Base-by-base conservation (phyloP, 2,113 vertebrate genomes). In the Malurus melanocephalus region DNA sequence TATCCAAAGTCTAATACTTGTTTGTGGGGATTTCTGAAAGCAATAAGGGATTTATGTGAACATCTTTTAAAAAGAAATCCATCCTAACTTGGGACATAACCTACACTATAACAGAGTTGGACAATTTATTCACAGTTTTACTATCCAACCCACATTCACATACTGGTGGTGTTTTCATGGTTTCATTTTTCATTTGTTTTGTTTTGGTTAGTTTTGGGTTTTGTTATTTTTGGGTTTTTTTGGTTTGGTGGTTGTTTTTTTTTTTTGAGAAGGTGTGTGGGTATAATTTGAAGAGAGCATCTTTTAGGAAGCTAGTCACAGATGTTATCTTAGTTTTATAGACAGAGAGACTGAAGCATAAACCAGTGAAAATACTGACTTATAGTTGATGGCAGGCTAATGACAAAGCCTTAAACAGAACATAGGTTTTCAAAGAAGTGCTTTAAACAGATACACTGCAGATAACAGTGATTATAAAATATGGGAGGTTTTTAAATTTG, bases 21-120 rank as follows among this genome's bases (percentile, higher is more conserved):
- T 86, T 96, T 82, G 85, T 19, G 8, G 7, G 40, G 15, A 62
- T 16, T 72, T 90, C 87, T 92, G 87, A 92, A 90, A 88, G 75
- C 42, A 84, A 56, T 76, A 95, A 90, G 52, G 35, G 74, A 92
- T 85, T 73, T 15, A 35, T n/a, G 7, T 0, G 5, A 72, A 45
- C 7, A 32, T 14, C 65, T 81, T 91, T 75, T 57, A 43, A 75
- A 89, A 57, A 24, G 0, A 84, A 72, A 19, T 27, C 21, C 28
- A 52, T 59, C 35, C 27, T 46, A 85, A 49, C 30, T 49, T 66
- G 13, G 84, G 49, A n/a, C 26, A 80, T 57, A 65, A 43, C 6
- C 67, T 66, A 46, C 33, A 28, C 27, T 65, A 38, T 68, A 79
- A 52, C 5, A 71, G 32, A 87, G 33, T 35, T 56, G 23, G 14